These are phyloP conservation scores for Diloba caeruleocephala DNA, from an alignment of 2,888 invertebrate genomes.

Conservation along the genomic window DNA sequence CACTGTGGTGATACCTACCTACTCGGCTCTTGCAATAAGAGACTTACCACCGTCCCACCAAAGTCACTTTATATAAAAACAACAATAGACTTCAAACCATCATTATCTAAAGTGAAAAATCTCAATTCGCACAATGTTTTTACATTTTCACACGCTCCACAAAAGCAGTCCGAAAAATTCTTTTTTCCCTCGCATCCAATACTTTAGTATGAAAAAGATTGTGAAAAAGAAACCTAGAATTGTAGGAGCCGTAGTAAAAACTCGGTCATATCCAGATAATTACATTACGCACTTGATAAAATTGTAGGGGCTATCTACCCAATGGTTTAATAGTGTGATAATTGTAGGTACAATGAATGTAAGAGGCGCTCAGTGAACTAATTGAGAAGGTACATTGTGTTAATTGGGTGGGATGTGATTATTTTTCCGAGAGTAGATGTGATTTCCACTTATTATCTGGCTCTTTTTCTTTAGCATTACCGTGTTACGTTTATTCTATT, in stretches of 20 bases:
- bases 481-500: no score
- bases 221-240: slow-evolving; percentile 8
- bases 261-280: slow-evolving; percentile 41
- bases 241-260: slow-evolving; percentile 3
- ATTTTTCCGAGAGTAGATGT: slow-evolving; percentile 1
- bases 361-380: background rate
- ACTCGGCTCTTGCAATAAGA: no score
- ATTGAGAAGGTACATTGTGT: slow-evolving; percentile 15
- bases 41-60: no score
- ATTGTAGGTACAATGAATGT: background rate
- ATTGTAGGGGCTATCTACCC: slow-evolving; percentile 21
- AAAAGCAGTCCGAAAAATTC: slow-evolving; percentile 12
- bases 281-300: slow-evolving; percentile 42
- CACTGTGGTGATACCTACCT: no score
- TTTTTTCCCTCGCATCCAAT: slow-evolving; percentile 14
- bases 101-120: slow-evolving; percentile 5
- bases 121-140: slow-evolving; percentile 9
- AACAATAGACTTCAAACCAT: background rate
- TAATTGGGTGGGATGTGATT: slow-evolving; percentile 13
- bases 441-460: background rate
- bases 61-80: no score
- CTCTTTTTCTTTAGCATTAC: background rate
- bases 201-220: slow-evolving; percentile 31
- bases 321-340: slow-evolving; percentile 13
- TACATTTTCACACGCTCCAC: slow-evolving; percentile 9